Base-by-base conservation (phyloP, 1,140 invertebrate species). In the Conopomorpha cramerella region DNA sequence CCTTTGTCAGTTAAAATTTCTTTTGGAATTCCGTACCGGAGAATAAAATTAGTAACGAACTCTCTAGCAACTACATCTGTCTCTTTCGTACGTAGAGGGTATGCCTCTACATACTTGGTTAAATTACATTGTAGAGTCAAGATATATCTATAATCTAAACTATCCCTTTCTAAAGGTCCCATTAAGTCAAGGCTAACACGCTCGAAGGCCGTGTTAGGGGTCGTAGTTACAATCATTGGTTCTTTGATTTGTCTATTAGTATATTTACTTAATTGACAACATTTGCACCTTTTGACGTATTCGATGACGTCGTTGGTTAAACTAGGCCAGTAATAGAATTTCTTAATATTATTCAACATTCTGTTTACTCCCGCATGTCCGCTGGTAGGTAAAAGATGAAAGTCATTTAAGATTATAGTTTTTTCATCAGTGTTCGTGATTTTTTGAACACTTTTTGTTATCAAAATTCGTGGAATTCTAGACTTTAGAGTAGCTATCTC, bases 281-380 rank as follows among this genome's bases (percentile, higher is more conserved):
- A 4, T 10, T 27, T 27, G 14, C 34, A 35, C 12, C 16, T 45
- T 32, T 10, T 32, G 16, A 38, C 40, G 36, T 25, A 40, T 14
- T 42, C 31, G 10, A 10, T 19, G 12, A 48, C 28, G 30, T 46
- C 43, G 12, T 28, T 37, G 10, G 29, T 12, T 34, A 52, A 34
- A n/a, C 25, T 23, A 19, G 19, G 19, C 45, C 48, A 51, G 39
- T 11, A 49, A 41, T 44, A 45, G 34, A 45, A 34, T 29, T 33
- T 34, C 34, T 45, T 46, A 3, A 53, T 49, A 28, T 45, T 55
- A 34, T 53, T 46, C 26, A 39, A 44, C 38, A 45, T 56, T 17
- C 42, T 31, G 15, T 51, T 39, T 23, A 49, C 30, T 14, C 49
- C 49, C 16, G 41, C 40, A 35, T 57, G 54, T 14, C 51, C 49